Percentiles rank a stretch among this genome's conserved stretches.
Evolutionary conservation across 2,888 invertebrate species (phyloP).

Genomic region (Sarcophaga rosellei): DNA sequence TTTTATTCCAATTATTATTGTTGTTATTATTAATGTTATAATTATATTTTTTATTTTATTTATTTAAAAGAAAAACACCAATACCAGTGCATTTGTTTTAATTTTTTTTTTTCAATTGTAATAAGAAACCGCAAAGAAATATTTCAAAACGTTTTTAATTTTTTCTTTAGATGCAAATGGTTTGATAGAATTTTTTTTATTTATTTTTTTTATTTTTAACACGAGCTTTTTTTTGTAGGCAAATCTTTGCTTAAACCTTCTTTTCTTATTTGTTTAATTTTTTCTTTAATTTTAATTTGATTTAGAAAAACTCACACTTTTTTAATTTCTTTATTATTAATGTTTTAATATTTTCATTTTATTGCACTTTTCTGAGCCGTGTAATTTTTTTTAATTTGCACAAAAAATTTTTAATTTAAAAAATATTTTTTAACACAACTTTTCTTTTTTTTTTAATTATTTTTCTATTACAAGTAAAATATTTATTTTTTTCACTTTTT

Average conservation of each 20-base stretch:
- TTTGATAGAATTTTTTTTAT: conserved; percentile 8
- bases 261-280: not conserved
- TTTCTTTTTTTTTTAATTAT: not conserved
- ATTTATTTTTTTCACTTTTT: conserved; percentile 9
- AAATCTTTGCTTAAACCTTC: conserved; percentile 51
- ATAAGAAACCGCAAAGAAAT: too few species aligned
- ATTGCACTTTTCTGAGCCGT: conserved; percentile 15
- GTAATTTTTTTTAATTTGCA: not conserved
- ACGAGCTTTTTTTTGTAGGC: conserved; percentile 13
- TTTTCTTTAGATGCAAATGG: not conserved
- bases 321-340: conserved; percentile 20
- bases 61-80: too few species aligned
- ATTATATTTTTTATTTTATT: conserved; percentile 19
- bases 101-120: too few species aligned
- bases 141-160: not conserved
- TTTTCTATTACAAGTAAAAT: not conserved
- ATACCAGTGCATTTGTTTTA: not conserved
- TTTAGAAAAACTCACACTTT: not conserved
- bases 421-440: not conserved
- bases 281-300: conserved; percentile 24
- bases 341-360: not conserved
- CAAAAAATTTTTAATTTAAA: not conserved
- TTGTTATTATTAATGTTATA: conserved; percentile 25
- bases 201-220: conserved; percentile 12
- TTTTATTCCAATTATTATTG: not conserved